These are phyloP conservation scores for Petrocephalus microphthalmus DNA, from an alignment of 2,113 vertebrate genomes.

Conservation along the genomic window DNA sequence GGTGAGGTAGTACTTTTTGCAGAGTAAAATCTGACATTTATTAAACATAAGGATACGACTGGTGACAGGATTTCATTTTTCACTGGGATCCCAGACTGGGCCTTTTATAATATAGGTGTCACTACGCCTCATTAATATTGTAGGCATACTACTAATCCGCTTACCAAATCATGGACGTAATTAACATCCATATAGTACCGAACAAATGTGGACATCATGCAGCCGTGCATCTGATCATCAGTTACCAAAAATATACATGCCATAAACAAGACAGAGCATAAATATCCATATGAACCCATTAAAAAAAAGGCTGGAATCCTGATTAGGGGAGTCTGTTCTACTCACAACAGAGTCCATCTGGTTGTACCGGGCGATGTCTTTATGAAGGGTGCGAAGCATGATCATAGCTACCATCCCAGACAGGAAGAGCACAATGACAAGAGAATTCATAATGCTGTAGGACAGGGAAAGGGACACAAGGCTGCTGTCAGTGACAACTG, in stretches of 20 bases:
- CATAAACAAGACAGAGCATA: not conserved
- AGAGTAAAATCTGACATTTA: too few species aligned
- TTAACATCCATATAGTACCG: not conserved
- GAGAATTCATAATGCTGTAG: constrained; percentile 88
- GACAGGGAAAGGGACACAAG: not conserved
- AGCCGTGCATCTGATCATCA: not conserved
- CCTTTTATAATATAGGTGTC: not conserved
- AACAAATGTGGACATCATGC: too few species aligned
- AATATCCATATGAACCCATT: not conserved
- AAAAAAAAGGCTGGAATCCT: not conserved
- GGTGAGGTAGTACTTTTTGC: not conserved
- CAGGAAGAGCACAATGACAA: constrained; percentile 90
- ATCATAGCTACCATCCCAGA: constrained; percentile 98
- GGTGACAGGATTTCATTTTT: not conserved
- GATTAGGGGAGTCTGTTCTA: not conserved
- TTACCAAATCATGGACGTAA: not conserved
- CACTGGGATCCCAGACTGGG: not conserved
- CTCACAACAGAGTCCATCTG: constrained; percentile 79
- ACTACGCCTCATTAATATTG: not conserved
- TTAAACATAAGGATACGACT: not conserved
- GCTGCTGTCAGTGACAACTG: not conserved
- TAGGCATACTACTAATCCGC: not conserved
- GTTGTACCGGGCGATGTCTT: constrained; percentile 93
- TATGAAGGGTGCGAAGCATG: constrained; percentile 86
- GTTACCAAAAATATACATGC: not conserved